phyloP scores from a whole-genome alignment of 2,888 invertebrate genomes.

The Troilus luridus region DNA sequence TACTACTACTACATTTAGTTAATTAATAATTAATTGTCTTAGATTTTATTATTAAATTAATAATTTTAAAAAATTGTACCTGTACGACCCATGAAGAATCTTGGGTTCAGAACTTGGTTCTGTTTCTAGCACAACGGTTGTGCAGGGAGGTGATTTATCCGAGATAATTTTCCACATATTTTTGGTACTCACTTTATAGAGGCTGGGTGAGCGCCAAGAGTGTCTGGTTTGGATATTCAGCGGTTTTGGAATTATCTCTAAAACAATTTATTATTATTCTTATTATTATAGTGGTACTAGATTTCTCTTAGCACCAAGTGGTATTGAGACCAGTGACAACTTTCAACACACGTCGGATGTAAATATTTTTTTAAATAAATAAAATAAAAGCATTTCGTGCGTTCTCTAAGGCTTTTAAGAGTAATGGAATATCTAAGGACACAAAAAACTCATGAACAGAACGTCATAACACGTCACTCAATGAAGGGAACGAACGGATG shows the following conservation, averaged over 20 bases:
- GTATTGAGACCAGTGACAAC: neutral
- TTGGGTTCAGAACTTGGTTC: too few relatives aligned
- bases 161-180: too few relatives aligned
- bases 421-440: neutral
- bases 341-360: neutral
- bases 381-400: neutral
- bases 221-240: neutral
- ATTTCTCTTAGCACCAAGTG: neutral
- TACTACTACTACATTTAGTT: too few relatives aligned
- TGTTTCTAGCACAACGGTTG: too few relatives aligned
- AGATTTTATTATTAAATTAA: too few relatives aligned
- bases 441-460: neutral
- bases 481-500: neutral
- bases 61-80: too few relatives aligned
- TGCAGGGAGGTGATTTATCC: too few relatives aligned
- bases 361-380: neutral
- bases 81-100: too few relatives aligned
- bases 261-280: neutral
- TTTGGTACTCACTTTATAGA: too few relatives aligned
- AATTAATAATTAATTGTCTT: too few relatives aligned
- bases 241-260: neutral
- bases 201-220: too few relatives aligned
- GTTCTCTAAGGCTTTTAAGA: neutral
- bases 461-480: conserved; percentile 19
- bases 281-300: neutral